A percentile compares a stretch with the other conserved stretches of the same genome.
Conservation (phyloP, 2,113 vertebrate species). For the human region DNA sequence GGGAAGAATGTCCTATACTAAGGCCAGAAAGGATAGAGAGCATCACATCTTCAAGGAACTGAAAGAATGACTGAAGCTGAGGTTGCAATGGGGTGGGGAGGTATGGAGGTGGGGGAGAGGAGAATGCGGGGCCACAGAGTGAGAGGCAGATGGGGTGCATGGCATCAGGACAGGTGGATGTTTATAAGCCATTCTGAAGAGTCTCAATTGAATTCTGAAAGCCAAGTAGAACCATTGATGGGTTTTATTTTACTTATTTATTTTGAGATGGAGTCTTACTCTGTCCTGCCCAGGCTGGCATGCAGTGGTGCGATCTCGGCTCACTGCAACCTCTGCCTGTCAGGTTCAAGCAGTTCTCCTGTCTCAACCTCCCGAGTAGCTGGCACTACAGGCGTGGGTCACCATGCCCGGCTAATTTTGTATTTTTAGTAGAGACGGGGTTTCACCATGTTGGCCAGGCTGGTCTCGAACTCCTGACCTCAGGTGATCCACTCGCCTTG, state of each 20-base stretch:
- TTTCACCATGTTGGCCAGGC: too few species aligned
- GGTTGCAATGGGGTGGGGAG: rapidly evolving
- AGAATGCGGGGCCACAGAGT: neutral
- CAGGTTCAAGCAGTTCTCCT: too few species aligned
- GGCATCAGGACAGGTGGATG: rapidly evolving
- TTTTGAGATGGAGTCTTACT: too few species aligned
- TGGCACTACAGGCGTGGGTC: too few species aligned
- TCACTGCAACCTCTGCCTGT: too few species aligned
- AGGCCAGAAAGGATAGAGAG: neutral
- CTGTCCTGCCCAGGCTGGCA: too few species aligned
- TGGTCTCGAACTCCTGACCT: too few species aligned
- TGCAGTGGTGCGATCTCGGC: rapidly evolving
- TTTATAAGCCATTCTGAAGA: neutral
- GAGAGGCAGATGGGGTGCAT: rapidly evolving
- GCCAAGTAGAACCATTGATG: neutral
- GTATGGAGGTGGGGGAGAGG: rapidly evolving
- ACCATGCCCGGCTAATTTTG: too few species aligned
- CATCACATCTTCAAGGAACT: neutral
- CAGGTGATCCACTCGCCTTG: too few species aligned
- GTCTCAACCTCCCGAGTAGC: too few species aligned
- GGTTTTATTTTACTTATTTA: too few species aligned
- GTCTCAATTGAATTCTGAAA: neutral
- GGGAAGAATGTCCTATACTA: neutral
- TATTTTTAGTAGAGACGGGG: too few species aligned
- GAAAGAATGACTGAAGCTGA: neutral